These are phyloP conservation scores for Craterocephalus amniculus DNA, from an alignment of 2,797 vertebrate genomes.

Conservation along the genomic window DNA sequence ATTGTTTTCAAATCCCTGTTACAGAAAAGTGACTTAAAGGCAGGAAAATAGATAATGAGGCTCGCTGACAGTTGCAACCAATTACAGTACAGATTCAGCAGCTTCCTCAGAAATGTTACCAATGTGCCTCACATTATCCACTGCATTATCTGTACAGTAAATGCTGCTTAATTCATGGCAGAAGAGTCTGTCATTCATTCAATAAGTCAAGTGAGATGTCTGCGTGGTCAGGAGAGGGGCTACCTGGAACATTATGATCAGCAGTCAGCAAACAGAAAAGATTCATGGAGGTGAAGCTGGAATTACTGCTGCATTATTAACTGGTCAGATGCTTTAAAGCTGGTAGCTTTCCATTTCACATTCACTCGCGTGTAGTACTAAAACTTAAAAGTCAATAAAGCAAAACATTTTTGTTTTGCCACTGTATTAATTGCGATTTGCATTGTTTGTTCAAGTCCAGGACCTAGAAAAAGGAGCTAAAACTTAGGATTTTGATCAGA, in stretches of 20 bases:
- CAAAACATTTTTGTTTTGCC: neutral
- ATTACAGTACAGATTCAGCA: conserved; percentile 54
- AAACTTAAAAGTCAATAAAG: conserved; percentile 2
- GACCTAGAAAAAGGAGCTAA: neutral
- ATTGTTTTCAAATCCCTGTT: neutral
- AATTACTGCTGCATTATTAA: conserved; percentile 19
- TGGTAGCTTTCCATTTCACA: neutral
- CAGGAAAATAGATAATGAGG: conserved; percentile 33
- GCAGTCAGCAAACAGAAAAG: conserved; percentile 18
- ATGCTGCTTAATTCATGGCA: conserved; percentile 26
- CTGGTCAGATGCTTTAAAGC: conserved; percentile 8
- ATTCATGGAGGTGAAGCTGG: conserved; percentile 17
- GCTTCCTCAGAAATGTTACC: conserved; percentile 34
- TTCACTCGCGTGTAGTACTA: neutral
- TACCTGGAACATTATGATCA: conserved; percentile 32
- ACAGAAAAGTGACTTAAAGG: conserved; percentile 43
- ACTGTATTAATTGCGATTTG: neutral
- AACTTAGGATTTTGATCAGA: neutral
- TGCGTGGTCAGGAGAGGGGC: conserved; percentile 11
- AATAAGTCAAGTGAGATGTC: conserved; percentile 22
- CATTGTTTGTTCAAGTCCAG: neutral
- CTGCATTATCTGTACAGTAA: conserved; percentile 36
- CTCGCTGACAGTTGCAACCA: conserved; percentile 54
- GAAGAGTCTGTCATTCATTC: conserved; percentile 31
- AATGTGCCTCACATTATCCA: conserved; percentile 49